phyloP scores from a whole-genome alignment of 2,113 vertebrate genomes.

The Epinephelus fuscoguttatus region DNA sequence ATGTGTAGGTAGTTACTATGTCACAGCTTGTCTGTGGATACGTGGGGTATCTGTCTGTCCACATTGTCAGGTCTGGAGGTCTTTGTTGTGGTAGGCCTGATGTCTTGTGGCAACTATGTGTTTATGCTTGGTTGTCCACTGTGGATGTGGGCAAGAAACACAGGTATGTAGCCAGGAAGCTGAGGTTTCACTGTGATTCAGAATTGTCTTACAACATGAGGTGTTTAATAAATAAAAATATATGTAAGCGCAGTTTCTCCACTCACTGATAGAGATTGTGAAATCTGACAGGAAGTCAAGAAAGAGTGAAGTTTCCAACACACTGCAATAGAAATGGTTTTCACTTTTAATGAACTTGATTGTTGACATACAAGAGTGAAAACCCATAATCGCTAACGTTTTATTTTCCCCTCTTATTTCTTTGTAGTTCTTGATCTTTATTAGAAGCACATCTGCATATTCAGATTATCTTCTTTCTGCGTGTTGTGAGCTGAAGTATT shows the following conservation, averaged over 20 bases:
- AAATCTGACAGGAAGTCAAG: not conserved
- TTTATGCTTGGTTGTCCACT: slow-evolving; percentile 61
- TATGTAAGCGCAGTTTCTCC: not conserved
- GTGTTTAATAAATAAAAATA: not conserved
- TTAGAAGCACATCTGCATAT: not conserved
- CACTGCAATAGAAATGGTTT: not conserved
- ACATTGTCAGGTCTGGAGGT: not conserved
- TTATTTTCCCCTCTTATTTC: not conserved
- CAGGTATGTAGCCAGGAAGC: slow-evolving; percentile 58
- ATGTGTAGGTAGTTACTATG: not conserved
- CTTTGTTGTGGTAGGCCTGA: slow-evolving; percentile 77
- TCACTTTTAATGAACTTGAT: no score
- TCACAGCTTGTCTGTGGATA: not conserved
- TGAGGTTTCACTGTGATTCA: slow-evolving; percentile 60
- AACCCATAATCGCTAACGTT: not conserved
- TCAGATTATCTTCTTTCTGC: not conserved
- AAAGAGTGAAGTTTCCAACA: not conserved
- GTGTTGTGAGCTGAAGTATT: not conserved
- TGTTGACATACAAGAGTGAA: no score
- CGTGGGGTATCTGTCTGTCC: not conserved
- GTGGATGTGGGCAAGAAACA: slow-evolving; percentile 63
- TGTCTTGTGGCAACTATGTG: slow-evolving; percentile 55
- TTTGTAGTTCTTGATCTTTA: not conserved
- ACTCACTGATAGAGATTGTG: not conserved
- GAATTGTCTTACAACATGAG: fast-evolving